Conservation (phyloP, 35 echinoderm and acorn worm species). For the Apostichopus parvimensis region DNA sequence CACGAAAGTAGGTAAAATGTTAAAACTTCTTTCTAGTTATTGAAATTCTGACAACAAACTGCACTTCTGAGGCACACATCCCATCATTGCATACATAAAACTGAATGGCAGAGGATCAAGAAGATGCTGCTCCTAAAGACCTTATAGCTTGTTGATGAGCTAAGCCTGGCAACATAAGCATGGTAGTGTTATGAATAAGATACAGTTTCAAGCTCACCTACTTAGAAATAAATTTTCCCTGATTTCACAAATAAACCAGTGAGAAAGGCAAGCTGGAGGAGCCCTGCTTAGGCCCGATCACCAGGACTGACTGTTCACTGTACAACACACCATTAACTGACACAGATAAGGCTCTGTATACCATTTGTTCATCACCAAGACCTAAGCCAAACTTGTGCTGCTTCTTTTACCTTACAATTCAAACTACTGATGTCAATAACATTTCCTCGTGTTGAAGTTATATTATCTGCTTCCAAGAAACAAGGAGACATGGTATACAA, state of each 20-base stretch:
- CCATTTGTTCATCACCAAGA: background rate
- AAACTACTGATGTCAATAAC: conserved; percentile 2
- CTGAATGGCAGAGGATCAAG: background rate
- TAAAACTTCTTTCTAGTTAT: background rate
- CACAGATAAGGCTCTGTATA: background rate
- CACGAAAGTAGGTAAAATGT: background rate
- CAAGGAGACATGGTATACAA: background rate
- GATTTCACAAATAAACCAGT: background rate
- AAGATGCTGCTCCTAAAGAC: background rate
- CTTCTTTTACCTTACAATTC: conserved; percentile 4
- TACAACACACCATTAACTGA: background rate
- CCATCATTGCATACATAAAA: conserved; percentile 20
- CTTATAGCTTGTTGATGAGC: background rate
- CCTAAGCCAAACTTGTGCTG: conserved; percentile 7
- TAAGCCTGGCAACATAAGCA: background rate
- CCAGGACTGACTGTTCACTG: background rate
- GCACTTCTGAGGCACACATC: conserved; percentile 26
- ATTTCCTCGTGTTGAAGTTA: background rate
- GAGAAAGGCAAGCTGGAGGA: conserved; percentile 21
- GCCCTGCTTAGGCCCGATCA: background rate
- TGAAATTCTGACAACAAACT: conserved; percentile 5
- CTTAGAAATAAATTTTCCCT: background rate
- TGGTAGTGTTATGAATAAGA: background rate
- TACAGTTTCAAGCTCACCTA: background rate
- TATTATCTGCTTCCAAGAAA: background rate